Percentiles rank a stretch among this genome's conserved stretches.
Conservation (phyloP, 2,888 invertebrate species). For the Drosophila macrospina region DNA sequence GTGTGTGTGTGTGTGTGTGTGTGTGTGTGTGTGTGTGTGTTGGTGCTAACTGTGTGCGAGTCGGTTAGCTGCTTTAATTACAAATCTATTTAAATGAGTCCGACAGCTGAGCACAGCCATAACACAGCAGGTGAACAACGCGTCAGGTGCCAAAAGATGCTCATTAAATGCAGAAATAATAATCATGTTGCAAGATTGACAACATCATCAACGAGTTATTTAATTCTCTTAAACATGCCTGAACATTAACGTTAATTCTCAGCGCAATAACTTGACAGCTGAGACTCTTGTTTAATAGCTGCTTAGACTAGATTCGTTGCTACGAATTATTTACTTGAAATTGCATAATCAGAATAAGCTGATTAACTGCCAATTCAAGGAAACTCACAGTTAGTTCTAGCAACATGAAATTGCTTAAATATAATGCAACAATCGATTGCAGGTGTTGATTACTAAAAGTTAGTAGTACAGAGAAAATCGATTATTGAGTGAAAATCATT, state of each 20-base stretch:
- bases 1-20: slow-evolving; percentile 10
- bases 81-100: slow-evolving; percentile 68
- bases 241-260: background rate
- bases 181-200: slow-evolving; percentile 40
- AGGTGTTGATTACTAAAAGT: no score
- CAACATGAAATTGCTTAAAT: no score
- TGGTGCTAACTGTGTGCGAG: slow-evolving; percentile 27
- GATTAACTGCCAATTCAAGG: slow-evolving; percentile 5
- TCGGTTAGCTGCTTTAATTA: slow-evolving; percentile 63
- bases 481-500: no score
- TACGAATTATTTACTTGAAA: slow-evolving; percentile 3
- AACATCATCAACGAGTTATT: slow-evolving; percentile 12
- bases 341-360: background rate
- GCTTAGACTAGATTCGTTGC: slow-evolving; percentile 10
- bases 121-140: slow-evolving; percentile 30
- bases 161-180: slow-evolving; percentile 10
- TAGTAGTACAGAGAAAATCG: no score
- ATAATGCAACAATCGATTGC: no score
- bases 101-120: slow-evolving; percentile 34
- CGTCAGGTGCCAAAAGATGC: slow-evolving; percentile 44
- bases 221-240: slow-evolving; percentile 10
- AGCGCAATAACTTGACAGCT: slow-evolving; percentile 14
- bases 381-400: no score
- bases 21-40: slow-evolving; percentile 11
- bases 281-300: slow-evolving; percentile 1